phyloP scores from a whole-genome alignment of 2,113 vertebrate species.

The Meleagris gallopavo region DNA sequence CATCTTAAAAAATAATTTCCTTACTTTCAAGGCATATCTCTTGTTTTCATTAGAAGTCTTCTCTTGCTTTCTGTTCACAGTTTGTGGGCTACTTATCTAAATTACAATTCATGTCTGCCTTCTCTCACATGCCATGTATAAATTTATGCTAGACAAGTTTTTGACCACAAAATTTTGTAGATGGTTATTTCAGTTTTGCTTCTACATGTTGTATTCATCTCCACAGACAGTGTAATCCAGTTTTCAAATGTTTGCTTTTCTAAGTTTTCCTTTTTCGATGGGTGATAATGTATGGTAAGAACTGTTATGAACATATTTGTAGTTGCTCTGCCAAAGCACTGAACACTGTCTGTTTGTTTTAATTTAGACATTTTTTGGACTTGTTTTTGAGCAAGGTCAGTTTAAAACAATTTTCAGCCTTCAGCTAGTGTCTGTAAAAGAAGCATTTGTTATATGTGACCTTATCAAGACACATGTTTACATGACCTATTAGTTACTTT shows the following conservation, averaged over 20 bases:
- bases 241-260: neutral
- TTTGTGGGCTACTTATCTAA: neutral
- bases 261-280: neutral
- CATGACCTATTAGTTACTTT: neutral
- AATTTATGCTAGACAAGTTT: neutral
- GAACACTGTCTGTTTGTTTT: neutral
- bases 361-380: neutral
- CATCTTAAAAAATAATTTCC: neutral
- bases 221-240: neutral
- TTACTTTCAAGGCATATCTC: neutral
- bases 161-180: neutral
- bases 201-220: neutral
- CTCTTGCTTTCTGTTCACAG: neutral
- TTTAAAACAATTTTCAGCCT: neutral
- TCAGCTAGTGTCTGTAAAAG: neutral
- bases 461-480: neutral
- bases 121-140: neutral
- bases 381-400: neutral
- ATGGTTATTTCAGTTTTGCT: neutral
- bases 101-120: neutral
- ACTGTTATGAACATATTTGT: neutral
- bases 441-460: neutral
- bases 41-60: neutral
- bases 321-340: neutral
- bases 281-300: neutral